Evolutionary conservation across 2,797 vertebrate genomes (phyloP), one percentile per base, ranked within the genome.

Genomic region (Florisuga fusca): DNA sequence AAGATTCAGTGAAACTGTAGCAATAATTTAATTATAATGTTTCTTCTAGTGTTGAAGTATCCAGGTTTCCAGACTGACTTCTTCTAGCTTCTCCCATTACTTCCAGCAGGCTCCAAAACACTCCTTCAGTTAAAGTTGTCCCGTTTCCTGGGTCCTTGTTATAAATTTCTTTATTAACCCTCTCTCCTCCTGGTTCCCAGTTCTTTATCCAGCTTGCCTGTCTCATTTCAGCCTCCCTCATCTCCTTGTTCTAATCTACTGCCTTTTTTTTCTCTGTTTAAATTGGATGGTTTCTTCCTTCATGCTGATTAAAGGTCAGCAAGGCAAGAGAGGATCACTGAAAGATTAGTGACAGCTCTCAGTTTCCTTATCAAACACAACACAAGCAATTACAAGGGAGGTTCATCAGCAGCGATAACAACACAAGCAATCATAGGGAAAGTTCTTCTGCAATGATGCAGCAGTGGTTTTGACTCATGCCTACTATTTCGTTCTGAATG

Each of bases 31-130:
- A 87, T 12, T 6, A 59, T 87, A 89, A 48, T 59, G 80, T 83
- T 92, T 96, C 20, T 77, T 87, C 46, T 68, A 31, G 17, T 51
- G 67, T 77, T 79, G 61, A 89, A 95, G 64, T 68, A 76, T 21
- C 25, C 36, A 64, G 41, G 31, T 82, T 92, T 94, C 59, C 75
- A 77, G 45, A 80, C 58, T 80, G 17, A 89, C n/a, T 93, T 72
- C 61, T 86, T 87, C 43, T 53, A 80, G 25, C 46, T 89, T 93
- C 26, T 34, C 54, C 55, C 43, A 33, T 72, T 94, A 86, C 62
- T 86, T 89, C 46, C 62, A 94, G 36, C 58, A 91, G 68, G 43
- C 23, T 92, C 46, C 29, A 20, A 78, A 83, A 85, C 38, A 88
- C 22, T 14, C 16, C 18, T 82, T 83, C 54, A 69, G 29, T 77